Percentiles rank a stretch among this genome's conserved stretches.
phyloP scores from a whole-genome alignment of 2,888 invertebrate species.

The Clistopyga incitator region DNA sequence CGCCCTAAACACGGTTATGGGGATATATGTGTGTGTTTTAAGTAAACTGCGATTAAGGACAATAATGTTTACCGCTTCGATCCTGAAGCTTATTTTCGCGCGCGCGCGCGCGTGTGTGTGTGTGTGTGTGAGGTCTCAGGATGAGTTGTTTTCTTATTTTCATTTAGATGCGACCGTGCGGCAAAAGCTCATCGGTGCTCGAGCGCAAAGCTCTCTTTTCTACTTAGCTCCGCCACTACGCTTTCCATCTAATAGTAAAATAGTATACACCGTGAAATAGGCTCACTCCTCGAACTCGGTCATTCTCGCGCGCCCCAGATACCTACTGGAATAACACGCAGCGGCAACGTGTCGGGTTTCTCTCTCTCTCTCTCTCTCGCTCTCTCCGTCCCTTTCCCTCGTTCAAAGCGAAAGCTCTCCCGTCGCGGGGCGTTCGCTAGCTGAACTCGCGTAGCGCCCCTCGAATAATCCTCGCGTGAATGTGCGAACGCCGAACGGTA shows the following conservation, averaged over 20 bases:
- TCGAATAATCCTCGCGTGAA: slow-evolving; percentile 4
- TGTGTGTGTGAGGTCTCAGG: too few species aligned
- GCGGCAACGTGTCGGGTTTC: slow-evolving; percentile 61
- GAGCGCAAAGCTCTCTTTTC: slow-evolving; percentile 70
- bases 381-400: slow-evolving; percentile 26
- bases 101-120: too few species aligned
- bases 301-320: slow-evolving; percentile 66
- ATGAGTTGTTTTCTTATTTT: too few species aligned
- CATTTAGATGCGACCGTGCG: too few species aligned
- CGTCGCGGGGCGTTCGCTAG: slow-evolving; percentile 24
- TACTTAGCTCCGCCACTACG: slow-evolving; percentile 50
- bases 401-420: slow-evolving; percentile 14
- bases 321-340: slow-evolving; percentile 68
- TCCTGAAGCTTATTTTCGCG: not conserved
- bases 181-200: slow-evolving; percentile 42
- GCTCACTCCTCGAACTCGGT: slow-evolving; percentile 60
- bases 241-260: slow-evolving; percentile 34
- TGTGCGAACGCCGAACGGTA: not conserved
- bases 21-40: not conserved
- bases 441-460: slow-evolving; percentile 28
- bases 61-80: not conserved
- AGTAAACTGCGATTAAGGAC: not conserved
- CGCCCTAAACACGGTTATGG: slow-evolving; percentile 7
- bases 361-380: slow-evolving; percentile 44
- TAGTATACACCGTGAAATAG: slow-evolving; percentile 44